Evolutionary conservation across 2,888 invertebrate species (phyloP).

Genomic region (Nemapogon koenigi): DNA sequence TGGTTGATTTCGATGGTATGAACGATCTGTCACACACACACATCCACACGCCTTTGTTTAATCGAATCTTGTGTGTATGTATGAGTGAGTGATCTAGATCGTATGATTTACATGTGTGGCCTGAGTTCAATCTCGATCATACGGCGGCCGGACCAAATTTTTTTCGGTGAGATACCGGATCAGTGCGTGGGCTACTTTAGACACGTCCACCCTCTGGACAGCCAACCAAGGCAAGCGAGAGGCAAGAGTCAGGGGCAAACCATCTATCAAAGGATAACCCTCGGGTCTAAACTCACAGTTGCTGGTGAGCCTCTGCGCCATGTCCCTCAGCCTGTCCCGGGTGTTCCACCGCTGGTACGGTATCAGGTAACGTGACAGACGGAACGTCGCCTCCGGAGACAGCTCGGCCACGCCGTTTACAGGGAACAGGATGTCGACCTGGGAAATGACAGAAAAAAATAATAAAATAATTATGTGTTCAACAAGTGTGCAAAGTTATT

Average conservation of each 20-base stretch:
- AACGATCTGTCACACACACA: too few species aligned
- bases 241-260: neutral
- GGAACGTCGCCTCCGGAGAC: neutral
- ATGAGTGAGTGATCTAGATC: too few species aligned
- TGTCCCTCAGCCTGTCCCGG: constrained; percentile 28
- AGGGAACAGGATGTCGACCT: constrained; percentile 38
- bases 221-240: neutral
- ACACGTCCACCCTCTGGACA: neutral
- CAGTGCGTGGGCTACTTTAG: too few species aligned
- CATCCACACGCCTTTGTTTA: too few species aligned
- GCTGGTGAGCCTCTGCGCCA: constrained; percentile 26
- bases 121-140: too few species aligned
- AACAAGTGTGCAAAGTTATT: too few species aligned
- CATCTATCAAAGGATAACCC: too few species aligned
- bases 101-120: too few species aligned
- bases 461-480: neutral
- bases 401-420: neutral
- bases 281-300: neutral
- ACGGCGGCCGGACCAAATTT: too few species aligned
- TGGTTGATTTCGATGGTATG: too few species aligned
- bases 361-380: constrained; percentile 26
- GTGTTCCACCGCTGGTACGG: constrained; percentile 33
- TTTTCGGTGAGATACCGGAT: too few species aligned
- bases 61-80: too few species aligned
- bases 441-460: constrained; percentile 2